A percentile compares a stretch with the other conserved stretches of the same genome.
Evolutionary conservation across 2,113 vertebrate species (phyloP).

Genomic region (Atractosteus spatula): DNA sequence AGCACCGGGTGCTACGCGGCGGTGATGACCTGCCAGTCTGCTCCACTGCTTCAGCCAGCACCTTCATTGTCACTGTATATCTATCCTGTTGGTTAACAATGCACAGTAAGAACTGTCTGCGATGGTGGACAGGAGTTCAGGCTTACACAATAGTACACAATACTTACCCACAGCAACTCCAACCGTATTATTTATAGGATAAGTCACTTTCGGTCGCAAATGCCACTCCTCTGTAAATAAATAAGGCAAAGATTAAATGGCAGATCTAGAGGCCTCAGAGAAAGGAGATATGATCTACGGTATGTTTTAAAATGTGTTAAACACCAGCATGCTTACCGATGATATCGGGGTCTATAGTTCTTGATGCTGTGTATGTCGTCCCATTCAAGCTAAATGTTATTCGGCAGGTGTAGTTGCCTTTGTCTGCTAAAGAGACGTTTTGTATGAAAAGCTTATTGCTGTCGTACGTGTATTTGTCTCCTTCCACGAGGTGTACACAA

Average conservation of each 20-base stretch:
- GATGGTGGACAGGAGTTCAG: too few species aligned
- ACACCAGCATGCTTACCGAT: constrained; percentile 53
- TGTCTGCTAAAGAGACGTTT: constrained; percentile 36
- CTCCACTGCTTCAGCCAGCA: not conserved
- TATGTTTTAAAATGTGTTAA: not conserved
- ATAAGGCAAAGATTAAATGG: not conserved
- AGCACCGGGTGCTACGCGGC: not conserved
- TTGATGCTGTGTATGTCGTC: constrained; percentile 55
- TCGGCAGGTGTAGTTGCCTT: constrained; percentile 72
- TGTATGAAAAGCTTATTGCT: constrained; percentile 41
- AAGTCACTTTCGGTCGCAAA: constrained; percentile 57
- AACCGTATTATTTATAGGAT: constrained; percentile 66
- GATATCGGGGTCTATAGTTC: constrained; percentile 59
- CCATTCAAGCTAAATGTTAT: constrained; percentile 62
- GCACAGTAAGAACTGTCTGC: too few species aligned
- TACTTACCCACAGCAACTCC: constrained; percentile 73
- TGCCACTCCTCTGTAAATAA: constrained; percentile 35
- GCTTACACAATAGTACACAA: too few species aligned
- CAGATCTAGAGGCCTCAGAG: too few species aligned
- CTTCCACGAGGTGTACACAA: constrained; percentile 55
- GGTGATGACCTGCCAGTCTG: not conserved
- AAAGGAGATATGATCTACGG: not conserved
- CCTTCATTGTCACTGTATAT: not conserved
- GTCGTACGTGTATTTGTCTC: constrained; percentile 36
- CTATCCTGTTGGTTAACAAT: too few species aligned